Conservation (phyloP, 2,113 vertebrate genomes). For the Opisthocomus hoazin region DNA sequence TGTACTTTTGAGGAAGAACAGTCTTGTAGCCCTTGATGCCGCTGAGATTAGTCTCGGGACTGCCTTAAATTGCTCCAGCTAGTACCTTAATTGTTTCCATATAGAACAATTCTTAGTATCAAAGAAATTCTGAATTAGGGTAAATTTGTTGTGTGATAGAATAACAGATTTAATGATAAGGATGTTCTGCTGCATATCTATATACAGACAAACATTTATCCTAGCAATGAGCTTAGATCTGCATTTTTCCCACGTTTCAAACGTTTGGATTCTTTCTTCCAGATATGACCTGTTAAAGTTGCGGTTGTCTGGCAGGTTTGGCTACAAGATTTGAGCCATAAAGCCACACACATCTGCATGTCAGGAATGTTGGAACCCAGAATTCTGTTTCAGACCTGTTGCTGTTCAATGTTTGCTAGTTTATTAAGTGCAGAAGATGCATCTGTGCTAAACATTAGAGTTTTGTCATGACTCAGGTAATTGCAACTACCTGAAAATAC, state of each 20-base stretch:
- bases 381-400: neutral
- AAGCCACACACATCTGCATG: neutral
- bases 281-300: neutral
- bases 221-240: neutral
- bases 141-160: constrained; percentile 13
- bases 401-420: neutral
- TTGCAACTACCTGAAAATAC: neutral
- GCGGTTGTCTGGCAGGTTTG: neutral
- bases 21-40: neutral
- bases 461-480: neutral
- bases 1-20: neutral
- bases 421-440: neutral
- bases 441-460: neutral
- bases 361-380: neutral
- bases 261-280: neutral
- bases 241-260: neutral
- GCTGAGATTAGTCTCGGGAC: neutral
- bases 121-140: constrained; percentile 25
- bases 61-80: constrained; percentile 23
- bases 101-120: constrained; percentile 1
- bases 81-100: constrained; percentile 44
- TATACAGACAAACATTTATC: constrained; percentile 14
- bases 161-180: constrained; percentile 37
- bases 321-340: neutral
- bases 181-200: neutral